Evolutionary conservation across 2,888 invertebrate genomes (phyloP).

Genomic region (Leucania comma): DNA sequence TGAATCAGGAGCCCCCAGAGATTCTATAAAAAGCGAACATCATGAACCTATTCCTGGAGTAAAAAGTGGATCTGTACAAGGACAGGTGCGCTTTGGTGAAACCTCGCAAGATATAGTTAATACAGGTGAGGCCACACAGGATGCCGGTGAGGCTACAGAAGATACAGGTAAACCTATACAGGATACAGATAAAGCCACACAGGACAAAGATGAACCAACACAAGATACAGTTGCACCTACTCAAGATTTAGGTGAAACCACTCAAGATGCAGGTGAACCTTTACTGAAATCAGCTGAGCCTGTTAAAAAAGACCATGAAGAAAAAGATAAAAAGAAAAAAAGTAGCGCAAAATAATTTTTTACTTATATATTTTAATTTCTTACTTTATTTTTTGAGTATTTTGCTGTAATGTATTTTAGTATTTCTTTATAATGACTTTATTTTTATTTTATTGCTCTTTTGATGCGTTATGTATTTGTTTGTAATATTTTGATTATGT

Average conservation of each 20-base stretch:
- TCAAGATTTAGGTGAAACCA: neutral
- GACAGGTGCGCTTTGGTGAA: neutral
- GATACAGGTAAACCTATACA: neutral
- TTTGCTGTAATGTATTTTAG: neutral
- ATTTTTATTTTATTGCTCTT: no score
- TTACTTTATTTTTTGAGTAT: neutral
- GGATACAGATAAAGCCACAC: neutral
- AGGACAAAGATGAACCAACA: neutral
- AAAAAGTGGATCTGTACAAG: neutral
- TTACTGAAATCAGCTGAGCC: neutral
- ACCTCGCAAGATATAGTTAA: neutral
- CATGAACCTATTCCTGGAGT: neutral
- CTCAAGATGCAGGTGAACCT: neutral
- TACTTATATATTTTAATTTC: neutral
- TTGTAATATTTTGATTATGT: no score
- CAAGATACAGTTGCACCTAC: neutral
- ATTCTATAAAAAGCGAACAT: neutral
- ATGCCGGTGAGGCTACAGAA: neutral
- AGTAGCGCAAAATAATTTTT: conserved; percentile 8
- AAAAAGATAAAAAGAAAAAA: conserved; percentile 6
- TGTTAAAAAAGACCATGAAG: neutral
- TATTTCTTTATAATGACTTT: no score
- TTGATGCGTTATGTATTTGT: no score
- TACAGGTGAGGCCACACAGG: neutral
- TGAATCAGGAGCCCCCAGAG: neutral